Percentiles rank a stretch among this genome's conserved stretches.
phyloP scores from a whole-genome alignment of 1,140 invertebrate species.

The Heliothis virescens region DNA sequence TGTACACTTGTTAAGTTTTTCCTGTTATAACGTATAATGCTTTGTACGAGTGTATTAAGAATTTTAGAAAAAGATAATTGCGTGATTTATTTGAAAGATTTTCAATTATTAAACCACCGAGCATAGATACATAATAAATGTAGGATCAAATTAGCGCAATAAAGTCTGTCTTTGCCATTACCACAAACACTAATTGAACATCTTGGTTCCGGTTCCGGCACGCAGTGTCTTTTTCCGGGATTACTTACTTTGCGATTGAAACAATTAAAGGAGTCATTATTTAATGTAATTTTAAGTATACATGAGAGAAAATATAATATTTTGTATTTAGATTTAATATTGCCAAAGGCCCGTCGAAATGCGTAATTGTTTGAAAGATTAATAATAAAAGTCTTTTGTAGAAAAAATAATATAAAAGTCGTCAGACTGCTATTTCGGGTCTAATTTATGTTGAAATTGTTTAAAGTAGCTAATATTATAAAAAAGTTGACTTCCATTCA shows the following conservation, averaged over 20 bases:
- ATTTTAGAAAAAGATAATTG: not conserved
- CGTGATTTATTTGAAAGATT: not conserved
- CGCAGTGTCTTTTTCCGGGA: no score
- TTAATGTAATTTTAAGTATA: constrained; percentile 42
- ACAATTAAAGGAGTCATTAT: not conserved
- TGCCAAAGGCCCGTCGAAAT: constrained; percentile 17
- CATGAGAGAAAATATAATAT: constrained; percentile 52
- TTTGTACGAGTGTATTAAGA: constrained; percentile 11
- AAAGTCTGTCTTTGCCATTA: no score
- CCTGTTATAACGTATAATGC: constrained; percentile 46
- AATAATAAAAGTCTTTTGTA: not conserved
- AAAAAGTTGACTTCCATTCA: no score
- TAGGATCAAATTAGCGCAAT: no score
- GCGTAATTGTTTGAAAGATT: not conserved
- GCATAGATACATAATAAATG: no score
- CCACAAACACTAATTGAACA: no score
- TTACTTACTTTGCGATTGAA: no score
- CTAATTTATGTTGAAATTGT: no score
- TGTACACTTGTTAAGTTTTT: constrained; percentile 67
- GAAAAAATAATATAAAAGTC: no score
- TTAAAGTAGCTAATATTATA: no score
- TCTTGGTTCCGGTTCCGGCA: no score
- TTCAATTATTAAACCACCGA: not conserved
- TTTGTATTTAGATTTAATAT: constrained; percentile 42
- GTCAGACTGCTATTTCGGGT: no score